Conservation (phyloP, 2,888 invertebrate species). For the Epistrophe grossulariae region DNA sequence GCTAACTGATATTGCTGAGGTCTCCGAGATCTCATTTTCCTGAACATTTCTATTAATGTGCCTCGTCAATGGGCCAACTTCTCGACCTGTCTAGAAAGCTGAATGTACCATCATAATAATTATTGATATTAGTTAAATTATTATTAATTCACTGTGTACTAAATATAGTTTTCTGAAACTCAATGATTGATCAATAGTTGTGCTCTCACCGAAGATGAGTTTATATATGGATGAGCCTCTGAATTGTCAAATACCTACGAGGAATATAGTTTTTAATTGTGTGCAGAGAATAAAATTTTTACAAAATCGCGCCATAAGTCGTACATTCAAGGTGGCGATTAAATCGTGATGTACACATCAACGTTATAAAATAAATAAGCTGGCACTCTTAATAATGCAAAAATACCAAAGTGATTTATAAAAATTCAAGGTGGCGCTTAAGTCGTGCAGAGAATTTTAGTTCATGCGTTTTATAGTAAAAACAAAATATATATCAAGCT, state of each 20-base stretch:
- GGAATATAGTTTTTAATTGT: neutral
- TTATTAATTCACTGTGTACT: too few relatives aligned
- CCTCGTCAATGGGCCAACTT: too few relatives aligned
- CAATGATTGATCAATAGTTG: too few relatives aligned
- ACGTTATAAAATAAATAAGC: neutral
- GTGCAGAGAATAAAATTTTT: neutral
- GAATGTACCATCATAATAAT: too few relatives aligned
- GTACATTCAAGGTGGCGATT: neutral
- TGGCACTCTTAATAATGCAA: neutral
- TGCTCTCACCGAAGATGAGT: neutral
- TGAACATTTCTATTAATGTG: too few relatives aligned
- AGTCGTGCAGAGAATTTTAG: neutral
- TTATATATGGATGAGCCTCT: neutral
- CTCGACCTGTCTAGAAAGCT: too few relatives aligned
- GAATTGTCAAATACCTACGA: neutral
- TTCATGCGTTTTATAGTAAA: neutral
- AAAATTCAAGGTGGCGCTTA: conserved; percentile 20
- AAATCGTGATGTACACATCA: neutral
- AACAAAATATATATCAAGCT: neutral
- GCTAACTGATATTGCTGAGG: too few relatives aligned
- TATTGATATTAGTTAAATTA: too few relatives aligned
- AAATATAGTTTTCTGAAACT: too few relatives aligned
- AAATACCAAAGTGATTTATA: neutral
- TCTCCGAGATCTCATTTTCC: too few relatives aligned
- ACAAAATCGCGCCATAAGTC: neutral